These are phyloP conservation scores for Gymnoscopelus microlampas DNA, from an alignment of 2,797 vertebrate genomes.

Conservation along the genomic window DNA sequence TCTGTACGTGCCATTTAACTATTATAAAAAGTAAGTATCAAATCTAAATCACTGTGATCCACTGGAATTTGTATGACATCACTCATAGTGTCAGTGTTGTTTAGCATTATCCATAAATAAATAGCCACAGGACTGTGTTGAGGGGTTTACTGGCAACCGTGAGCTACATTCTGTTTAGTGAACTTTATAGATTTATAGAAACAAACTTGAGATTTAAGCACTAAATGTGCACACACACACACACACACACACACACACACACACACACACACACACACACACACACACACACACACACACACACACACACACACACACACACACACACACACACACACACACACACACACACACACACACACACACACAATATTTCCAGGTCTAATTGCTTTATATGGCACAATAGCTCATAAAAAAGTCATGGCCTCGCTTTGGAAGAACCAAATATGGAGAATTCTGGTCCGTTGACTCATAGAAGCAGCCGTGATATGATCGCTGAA, in stretches of 20 bases:
- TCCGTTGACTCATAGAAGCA: conserved; percentile 31
- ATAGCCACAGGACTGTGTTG: conserved; percentile 30
- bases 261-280: conserved; percentile 4
- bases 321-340: background rate
- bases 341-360: conserved; percentile 4
- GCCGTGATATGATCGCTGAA: conserved; percentile 12
- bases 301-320: conserved; percentile 9
- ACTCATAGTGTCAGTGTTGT: conserved; percentile 17
- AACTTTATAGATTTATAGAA: conserved; percentile 5
- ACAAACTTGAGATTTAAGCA: background rate
- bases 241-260: conserved; percentile 2
- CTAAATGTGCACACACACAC: background rate
- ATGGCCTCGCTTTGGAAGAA: conserved; percentile 13
- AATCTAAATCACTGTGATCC: background rate
- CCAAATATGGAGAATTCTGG: conserved; percentile 61
- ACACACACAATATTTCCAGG: conserved; percentile 9
- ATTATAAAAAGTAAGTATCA: too few relatives aligned
- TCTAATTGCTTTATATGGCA: conserved; percentile 21
- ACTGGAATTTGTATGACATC: conserved; percentile 33
- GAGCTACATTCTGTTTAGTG: conserved; percentile 31
- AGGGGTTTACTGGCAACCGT: conserved; percentile 46
- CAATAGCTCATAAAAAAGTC: conserved; percentile 12
- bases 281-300: background rate
- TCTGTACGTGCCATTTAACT: too few relatives aligned
- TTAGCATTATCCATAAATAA: conserved; percentile 34